Evolutionary conservation across 2,113 vertebrate species (phyloP).

Genomic region (Xerus inauris): DNA sequence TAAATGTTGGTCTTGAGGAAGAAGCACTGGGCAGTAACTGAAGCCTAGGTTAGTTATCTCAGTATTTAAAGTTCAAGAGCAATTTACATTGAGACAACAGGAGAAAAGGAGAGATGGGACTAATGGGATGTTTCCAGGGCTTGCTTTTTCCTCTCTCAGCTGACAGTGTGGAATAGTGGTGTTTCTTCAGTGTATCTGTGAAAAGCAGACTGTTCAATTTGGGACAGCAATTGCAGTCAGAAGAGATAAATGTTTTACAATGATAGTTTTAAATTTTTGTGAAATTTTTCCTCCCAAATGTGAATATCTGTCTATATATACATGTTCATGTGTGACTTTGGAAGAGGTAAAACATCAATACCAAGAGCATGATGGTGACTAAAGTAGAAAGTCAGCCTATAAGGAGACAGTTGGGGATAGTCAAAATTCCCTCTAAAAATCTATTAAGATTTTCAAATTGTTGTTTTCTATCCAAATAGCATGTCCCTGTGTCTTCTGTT

Average conservation of each 20-base stretch:
- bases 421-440: neutral
- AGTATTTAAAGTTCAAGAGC: neutral
- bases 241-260: neutral
- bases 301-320: neutral
- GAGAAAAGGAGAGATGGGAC: neutral
- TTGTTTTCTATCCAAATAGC: neutral
- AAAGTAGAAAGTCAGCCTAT: neutral
- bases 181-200: neutral
- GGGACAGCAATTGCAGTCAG: neutral
- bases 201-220: neutral
- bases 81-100: neutral
- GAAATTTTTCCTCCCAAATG: neutral
- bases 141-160: neutral
- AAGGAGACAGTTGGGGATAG: neutral
- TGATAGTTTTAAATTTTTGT: neutral
- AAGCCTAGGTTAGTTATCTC: neutral
- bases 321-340: neutral
- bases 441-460: neutral
- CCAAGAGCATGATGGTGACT: neutral
- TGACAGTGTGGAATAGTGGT: neutral
- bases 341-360: neutral
- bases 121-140: too few species aligned
- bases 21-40: neutral
- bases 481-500: neutral
- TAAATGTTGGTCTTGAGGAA: neutral